Conservation (phyloP, 1,140 invertebrate species). For the Phortica variegata region DNA sequence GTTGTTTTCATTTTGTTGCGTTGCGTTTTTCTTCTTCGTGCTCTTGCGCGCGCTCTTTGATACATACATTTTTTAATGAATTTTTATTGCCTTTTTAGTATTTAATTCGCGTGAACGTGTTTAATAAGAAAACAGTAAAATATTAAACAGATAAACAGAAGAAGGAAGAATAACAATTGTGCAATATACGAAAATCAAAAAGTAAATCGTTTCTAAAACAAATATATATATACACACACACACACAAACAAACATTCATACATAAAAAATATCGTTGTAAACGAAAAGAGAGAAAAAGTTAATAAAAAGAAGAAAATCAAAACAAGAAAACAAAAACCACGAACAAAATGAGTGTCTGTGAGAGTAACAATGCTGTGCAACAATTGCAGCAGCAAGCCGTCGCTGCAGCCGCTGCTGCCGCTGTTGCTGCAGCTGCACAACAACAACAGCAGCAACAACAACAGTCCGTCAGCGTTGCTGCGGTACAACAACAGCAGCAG, state of each 20-base stretch:
- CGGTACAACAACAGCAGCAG: constrained; percentile 58
- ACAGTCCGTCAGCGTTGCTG: constrained; percentile 35
- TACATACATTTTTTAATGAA: background rate
- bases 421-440: constrained; percentile 13
- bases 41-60: background rate
- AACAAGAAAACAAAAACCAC: constrained; percentile 13
- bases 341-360: constrained; percentile 65
- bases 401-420: constrained; percentile 27
- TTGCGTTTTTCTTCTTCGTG: constrained; percentile 3
- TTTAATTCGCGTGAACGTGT: constrained; percentile 23
- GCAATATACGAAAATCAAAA: constrained; percentile 27
- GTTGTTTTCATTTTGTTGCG: constrained; percentile 48
- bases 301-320: background rate
- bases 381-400: constrained; percentile 45
- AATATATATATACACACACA: constrained; percentile 4
- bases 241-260: constrained; percentile 14
- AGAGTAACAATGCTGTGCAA: constrained; percentile 62
- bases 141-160: constrained; percentile 6
- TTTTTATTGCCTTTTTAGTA: constrained; percentile 12
- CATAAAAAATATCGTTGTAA: no score
- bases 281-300: background rate
- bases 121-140: constrained; percentile 13
- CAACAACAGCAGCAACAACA: constrained; percentile 27
- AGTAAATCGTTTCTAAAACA: constrained; percentile 20
- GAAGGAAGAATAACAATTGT: constrained; percentile 29